Evolutionary conservation across 2,888 invertebrate species (phyloP).

Genomic region (Caenorhabditis doughertyi): DNA sequence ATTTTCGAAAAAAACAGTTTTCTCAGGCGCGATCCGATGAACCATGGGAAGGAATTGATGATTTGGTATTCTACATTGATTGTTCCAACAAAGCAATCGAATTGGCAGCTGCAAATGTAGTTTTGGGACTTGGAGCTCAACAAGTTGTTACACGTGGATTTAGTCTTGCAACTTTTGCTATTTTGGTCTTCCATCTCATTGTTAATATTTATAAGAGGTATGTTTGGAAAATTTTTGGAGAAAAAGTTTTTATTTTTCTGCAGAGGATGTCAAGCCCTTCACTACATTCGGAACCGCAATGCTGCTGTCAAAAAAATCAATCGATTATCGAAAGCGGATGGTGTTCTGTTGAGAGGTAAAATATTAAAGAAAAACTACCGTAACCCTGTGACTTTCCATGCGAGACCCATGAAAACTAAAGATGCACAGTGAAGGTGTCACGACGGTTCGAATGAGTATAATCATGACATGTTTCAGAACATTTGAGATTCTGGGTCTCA

Average conservation of each 20-base stretch:
- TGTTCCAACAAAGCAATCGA: conserved; percentile 84
- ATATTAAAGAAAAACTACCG: conserved; percentile 43
- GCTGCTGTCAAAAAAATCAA: conserved; percentile 85
- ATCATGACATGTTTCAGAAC: too few species aligned
- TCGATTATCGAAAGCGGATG: conserved; percentile 83
- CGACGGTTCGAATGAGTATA: too few species aligned
- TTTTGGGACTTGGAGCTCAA: conserved; percentile 84
- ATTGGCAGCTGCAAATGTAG: conserved; percentile 85
- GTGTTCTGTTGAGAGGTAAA: conserved; percentile 83
- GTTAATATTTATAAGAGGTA: conserved; percentile 84
- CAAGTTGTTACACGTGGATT: conserved; percentile 66
- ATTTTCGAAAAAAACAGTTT: conserved; percentile 4
- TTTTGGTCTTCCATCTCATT: conserved; percentile 85
- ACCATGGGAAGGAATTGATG: conserved; percentile 85
- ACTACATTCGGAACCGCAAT: conserved; percentile 84
- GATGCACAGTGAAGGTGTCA: too few species aligned
- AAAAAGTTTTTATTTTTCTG: not conserved
- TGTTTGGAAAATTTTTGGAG: not conserved
- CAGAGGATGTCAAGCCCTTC: conserved; percentile 84
- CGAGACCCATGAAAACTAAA: too few species aligned
- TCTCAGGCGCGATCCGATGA: conserved; percentile 81
- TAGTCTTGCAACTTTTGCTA: conserved; percentile 75
- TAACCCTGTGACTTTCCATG: too few species aligned
- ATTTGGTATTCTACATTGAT: conserved; percentile 85
- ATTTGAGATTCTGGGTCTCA: too few species aligned